Base-by-base conservation (phyloP, 2,888 invertebrate species). In the Cheilosia scutellata region DNA sequence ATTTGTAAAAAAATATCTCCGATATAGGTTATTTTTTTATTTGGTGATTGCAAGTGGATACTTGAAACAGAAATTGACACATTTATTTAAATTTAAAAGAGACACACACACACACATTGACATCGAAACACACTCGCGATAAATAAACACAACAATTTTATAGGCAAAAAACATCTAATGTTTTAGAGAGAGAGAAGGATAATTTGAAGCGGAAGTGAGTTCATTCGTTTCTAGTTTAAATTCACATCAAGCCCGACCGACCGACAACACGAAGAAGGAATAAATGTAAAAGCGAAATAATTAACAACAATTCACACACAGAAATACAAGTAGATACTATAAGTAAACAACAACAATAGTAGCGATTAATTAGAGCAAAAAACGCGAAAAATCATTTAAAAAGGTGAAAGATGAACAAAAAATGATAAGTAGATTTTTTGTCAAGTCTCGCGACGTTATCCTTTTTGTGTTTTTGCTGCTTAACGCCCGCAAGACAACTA, bases 401-500 rank as follows among this genome's bases (percentile, higher is more conserved):
- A 62, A 77, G 77, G 71, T 71, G 82, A 63, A 86, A 77, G 86
- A 77, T 76, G 82, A 86, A 86, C 76, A 82, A 77, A 20, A 86
- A 86, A 86, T 75, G 77, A 86, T 86, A 60, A 82, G 76, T 51
- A 51, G 51, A 51, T 80, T 75, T 80, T 86, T 62, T 31, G 9
- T 13, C 37, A 66, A 84, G 75, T 84, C 75, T 58, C 86, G 86
- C 86, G 82, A 80, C 86, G 86, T 74, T 76, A 68, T 72, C 78
- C 82, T 63, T 87, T 82, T 55, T 44, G 76, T 63, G 82, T 82
- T 82, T 82, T 78, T 74, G 20, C 77, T 78, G 78, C 70, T 68
- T 60, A 58, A 87, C 82, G 87, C 77, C 78, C 78, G 78, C 77
- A 87, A 82, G 87, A 78, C 82, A 78, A 87, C 87, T 87, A 78